A percentile compares a stretch with the other conserved stretches of the same genome.
Conservation (phyloP, 2,113 vertebrate species). For the Heterotilapia buettikoferi region DNA sequence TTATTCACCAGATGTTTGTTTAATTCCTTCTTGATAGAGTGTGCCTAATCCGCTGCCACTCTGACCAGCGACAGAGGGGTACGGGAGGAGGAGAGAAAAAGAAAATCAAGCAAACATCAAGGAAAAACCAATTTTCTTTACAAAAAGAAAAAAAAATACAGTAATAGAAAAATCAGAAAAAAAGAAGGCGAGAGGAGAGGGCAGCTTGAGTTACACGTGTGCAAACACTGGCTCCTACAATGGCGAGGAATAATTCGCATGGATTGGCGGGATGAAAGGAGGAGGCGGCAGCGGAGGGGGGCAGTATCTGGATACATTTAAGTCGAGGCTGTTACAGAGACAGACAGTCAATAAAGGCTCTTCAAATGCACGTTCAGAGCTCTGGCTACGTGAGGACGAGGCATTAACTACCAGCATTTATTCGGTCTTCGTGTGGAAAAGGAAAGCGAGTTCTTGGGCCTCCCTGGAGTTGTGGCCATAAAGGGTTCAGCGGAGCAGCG, state of each 20-base stretch:
- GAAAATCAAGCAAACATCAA: constrained; percentile 57
- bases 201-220: constrained; percentile 6
- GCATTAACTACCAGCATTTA: not conserved
- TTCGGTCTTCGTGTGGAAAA: not conserved
- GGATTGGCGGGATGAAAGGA: constrained; percentile 8
- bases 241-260: not conserved
- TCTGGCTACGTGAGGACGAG: not conserved
- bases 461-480: not conserved
- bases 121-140: constrained; percentile 66
- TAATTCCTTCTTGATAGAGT: constrained; percentile 75
- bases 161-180: constrained; percentile 57
- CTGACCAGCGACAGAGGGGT: constrained; percentile 13
- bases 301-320: not conserved
- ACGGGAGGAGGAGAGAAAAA: not conserved
- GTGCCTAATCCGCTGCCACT: constrained; percentile 71
- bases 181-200: not conserved
- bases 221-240: constrained; percentile 23
- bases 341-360: not conserved
- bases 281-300: not conserved
- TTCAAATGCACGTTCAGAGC: not conserved
- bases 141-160: constrained; percentile 34
- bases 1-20: constrained; percentile 78
- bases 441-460: not conserved
- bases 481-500: constrained; percentile 23
- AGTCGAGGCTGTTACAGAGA: not conserved